Conservation (phyloP, 2,888 invertebrate species). For the Drosophila picticornis region DNA sequence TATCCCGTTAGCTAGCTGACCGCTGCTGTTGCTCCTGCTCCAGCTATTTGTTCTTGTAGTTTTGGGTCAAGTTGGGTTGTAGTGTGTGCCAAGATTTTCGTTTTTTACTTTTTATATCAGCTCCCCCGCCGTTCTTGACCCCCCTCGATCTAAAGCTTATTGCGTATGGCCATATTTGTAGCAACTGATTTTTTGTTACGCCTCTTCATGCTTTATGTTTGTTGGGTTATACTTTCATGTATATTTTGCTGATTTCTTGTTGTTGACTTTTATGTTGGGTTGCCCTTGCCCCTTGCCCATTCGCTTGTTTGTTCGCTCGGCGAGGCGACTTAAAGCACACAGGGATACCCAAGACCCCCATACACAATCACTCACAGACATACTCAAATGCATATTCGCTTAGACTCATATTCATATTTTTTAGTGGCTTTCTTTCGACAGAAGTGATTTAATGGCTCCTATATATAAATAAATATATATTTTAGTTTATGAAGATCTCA, state of each 20-base stretch:
- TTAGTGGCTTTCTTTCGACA: conserved; percentile 36
- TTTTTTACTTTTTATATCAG: conserved; percentile 42
- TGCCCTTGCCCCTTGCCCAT: not conserved
- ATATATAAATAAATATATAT: not conserved
- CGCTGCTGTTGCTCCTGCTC: conserved; percentile 17
- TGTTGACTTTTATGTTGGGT: conserved; percentile 68
- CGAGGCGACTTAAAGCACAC: not conserved
- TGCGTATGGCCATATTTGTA: conserved; percentile 63
- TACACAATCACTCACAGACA: conserved; percentile 7
- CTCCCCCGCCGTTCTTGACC: not conserved
- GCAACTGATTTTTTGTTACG: conserved; percentile 50
- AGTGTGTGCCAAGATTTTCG: conserved; percentile 63
- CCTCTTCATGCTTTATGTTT: conserved; percentile 39
- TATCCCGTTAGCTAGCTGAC: conserved; percentile 36
- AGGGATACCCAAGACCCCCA: not conserved
- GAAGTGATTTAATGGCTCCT: conserved; percentile 58
- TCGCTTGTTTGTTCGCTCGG: conserved; percentile 2
- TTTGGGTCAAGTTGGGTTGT: conserved; percentile 75
- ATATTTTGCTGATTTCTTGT: conserved; percentile 62
- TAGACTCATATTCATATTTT: conserved; percentile 19
- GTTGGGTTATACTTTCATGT: conserved; percentile 48
- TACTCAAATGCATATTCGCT: conserved; percentile 16
- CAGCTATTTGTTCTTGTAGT: conserved; percentile 71
- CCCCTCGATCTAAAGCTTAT: not conserved
- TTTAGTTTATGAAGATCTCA: conserved; percentile 6